phyloP scores from a whole-genome alignment of 1,140 invertebrate species.

The Drosophila sechellia region DNA sequence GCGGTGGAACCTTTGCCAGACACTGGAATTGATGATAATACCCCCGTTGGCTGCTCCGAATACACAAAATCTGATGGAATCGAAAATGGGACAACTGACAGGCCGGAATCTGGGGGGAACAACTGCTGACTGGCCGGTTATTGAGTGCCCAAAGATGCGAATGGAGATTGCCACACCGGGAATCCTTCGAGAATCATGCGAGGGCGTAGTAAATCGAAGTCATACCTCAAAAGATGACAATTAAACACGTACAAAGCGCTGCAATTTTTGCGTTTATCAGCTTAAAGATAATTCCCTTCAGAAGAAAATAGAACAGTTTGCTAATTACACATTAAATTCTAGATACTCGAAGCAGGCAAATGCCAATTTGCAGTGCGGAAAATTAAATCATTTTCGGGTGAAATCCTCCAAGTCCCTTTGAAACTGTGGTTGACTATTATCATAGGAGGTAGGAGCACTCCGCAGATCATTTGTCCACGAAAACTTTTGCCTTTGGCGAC shows the following conservation, averaged over 20 bases:
- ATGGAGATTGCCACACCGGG: neutral
- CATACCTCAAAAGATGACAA: no score
- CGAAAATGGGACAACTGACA: constrained; percentile 16
- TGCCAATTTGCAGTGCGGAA: neutral
- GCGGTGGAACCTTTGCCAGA: neutral
- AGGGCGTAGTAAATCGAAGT: no score
- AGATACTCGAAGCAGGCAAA: neutral
- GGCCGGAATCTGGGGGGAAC: neutral
- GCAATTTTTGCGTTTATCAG: no score
- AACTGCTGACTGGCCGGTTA: constrained; percentile 39
- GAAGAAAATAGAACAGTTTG: no score
- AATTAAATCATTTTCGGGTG: neutral
- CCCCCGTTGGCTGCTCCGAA: constrained; percentile 4
- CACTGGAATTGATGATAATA: constrained; percentile 36
- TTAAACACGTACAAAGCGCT: no score
- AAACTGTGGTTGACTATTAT: neutral
- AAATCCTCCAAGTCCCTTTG: neutral
- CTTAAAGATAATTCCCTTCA: no score
- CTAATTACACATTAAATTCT: neutral
- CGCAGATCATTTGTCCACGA: neutral
- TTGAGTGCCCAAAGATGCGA: neutral
- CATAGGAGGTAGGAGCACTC: neutral
- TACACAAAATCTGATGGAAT: constrained; percentile 10
- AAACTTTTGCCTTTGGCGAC: constrained; percentile 3
- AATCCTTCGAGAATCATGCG: no score